Conservation (phyloP, 2,888 invertebrate genomes). For the Sisyra nigra region DNA sequence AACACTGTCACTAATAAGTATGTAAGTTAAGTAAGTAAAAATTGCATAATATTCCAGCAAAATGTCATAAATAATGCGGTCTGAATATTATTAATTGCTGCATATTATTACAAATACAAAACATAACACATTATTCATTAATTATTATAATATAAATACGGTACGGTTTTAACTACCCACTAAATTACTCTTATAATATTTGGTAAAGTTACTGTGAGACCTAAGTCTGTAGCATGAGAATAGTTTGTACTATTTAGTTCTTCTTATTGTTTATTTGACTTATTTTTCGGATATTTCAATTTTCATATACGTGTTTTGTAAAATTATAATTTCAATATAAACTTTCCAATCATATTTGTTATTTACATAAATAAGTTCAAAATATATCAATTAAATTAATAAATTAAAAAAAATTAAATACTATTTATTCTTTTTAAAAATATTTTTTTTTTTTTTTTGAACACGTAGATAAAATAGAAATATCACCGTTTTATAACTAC, state of each 20-base stretch:
- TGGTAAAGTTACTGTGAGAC: slow-evolving; percentile 8
- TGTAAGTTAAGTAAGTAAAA: no score
- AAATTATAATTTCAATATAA: slow-evolving; percentile 13
- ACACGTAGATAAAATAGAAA: no score
- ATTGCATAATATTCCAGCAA: no score
- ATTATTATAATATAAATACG: slow-evolving; percentile 5
- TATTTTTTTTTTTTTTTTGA: not conserved
- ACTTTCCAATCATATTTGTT: slow-evolving; percentile 13
- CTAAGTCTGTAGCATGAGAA: slow-evolving; percentile 10
- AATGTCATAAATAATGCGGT: no score
- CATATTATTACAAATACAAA: slow-evolving; percentile 4
- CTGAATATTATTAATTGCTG: slow-evolving; percentile 3
- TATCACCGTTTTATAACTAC: no score
- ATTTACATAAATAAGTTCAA: no score
- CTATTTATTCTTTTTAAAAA: slow-evolving; percentile 1
- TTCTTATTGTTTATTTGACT: slow-evolving; percentile 6
- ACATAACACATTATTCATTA: slow-evolving; percentile 4
- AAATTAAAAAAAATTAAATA: slow-evolving; percentile 11
- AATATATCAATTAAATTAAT: no score
- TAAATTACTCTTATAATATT: slow-evolving; percentile 5
- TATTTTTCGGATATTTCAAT: slow-evolving; percentile 5
- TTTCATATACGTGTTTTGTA: slow-evolving; percentile 10
- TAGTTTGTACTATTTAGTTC: slow-evolving; percentile 10
- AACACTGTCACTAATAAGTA: slow-evolving; percentile 1
- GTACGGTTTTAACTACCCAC: slow-evolving; percentile 9